A percentile compares a stretch with the other conserved stretches of the same genome.
Conservation (phyloP, 2,797 vertebrate species). For the Kryptolebias ocellatus region DNA sequence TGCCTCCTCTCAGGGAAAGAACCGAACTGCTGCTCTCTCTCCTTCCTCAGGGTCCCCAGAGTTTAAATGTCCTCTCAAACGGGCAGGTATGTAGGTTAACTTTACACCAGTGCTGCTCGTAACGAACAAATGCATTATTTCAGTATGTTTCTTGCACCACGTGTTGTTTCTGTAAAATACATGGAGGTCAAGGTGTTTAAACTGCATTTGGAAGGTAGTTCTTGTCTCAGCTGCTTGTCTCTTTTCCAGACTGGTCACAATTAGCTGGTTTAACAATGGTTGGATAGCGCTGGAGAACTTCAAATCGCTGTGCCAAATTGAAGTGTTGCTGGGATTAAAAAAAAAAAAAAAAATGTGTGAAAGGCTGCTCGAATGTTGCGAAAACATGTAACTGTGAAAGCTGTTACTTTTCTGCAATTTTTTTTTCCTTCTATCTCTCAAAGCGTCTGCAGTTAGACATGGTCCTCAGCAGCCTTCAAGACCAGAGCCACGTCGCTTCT, state of each 20-base stretch:
- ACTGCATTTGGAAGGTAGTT: background rate
- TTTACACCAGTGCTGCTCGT: constrained; percentile 1
- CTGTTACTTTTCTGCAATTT: background rate
- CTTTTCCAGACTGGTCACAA: constrained; percentile 6
- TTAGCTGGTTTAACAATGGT: constrained; percentile 16
- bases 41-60: constrained; percentile 86
- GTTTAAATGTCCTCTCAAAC: constrained; percentile 85
- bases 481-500: constrained; percentile 85
- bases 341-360: constrained; percentile 26
- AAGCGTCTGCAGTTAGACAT: constrained; percentile 87
- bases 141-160: background rate
- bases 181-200: background rate
- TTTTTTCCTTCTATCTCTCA: constrained; percentile 23
- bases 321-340: constrained; percentile 34
- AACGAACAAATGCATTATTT: background rate
- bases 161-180: background rate
- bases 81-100: constrained; percentile 77
- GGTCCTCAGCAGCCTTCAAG: constrained; percentile 87
- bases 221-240: background rate
- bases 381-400: constrained; percentile 36
- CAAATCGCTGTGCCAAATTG: constrained; percentile 9
- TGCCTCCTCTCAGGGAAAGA: constrained; percentile 86
- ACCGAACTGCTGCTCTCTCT: constrained; percentile 86
- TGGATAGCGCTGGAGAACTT: constrained; percentile 10
- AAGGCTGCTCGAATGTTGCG: constrained; percentile 28